Conservation (phyloP, 2,888 invertebrate species). For the Horisme vitalbata region DNA sequence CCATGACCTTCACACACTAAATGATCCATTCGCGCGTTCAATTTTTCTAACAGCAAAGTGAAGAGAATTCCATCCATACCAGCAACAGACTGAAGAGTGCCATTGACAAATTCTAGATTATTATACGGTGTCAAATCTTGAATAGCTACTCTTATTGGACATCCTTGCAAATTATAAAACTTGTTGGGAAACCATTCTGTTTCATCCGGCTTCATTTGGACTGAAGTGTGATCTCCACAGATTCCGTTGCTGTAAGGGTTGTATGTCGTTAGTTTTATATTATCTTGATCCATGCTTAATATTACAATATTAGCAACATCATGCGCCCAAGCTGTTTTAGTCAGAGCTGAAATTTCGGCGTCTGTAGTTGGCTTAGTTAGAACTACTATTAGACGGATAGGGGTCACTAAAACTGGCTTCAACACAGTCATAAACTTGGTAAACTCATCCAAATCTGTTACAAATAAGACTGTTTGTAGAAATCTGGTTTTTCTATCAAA, state of each 20-base stretch:
- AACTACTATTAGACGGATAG: slow-evolving; percentile 48
- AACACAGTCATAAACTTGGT: slow-evolving; percentile 38
- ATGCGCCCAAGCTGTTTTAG: slow-evolving; percentile 48
- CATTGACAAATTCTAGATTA: slow-evolving; percentile 34
- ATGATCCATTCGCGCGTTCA: slow-evolving; percentile 49
- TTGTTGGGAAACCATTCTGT: slow-evolving; percentile 49
- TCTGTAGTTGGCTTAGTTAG: slow-evolving; percentile 33
- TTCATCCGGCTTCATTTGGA: slow-evolving; percentile 32
- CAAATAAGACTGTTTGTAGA: slow-evolving; percentile 53
- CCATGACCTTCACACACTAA: slow-evolving; percentile 32
- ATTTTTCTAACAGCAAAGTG: slow-evolving; percentile 35
- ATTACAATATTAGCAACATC: slow-evolving; percentile 54
- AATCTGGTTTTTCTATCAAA: slow-evolving; percentile 35
- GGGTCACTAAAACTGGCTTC: slow-evolving; percentile 36
- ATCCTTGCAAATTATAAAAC: slow-evolving; percentile 53
- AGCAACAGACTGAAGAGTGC: slow-evolving; percentile 34
- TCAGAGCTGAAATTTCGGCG: slow-evolving; percentile 34
- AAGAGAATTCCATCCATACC: slow-evolving; percentile 51
- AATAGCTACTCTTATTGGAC: slow-evolving; percentile 46
- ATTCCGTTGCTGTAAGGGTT: slow-evolving; percentile 47
- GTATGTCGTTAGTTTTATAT: slow-evolving; percentile 46
- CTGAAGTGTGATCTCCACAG: slow-evolving; percentile 48
- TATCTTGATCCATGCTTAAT: slow-evolving; percentile 35
- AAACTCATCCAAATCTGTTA: slow-evolving; percentile 42
- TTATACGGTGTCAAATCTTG: slow-evolving; percentile 43